Evolutionary conservation across 2,888 invertebrate species (phyloP).

Genomic region (Lingula anatina): DNA sequence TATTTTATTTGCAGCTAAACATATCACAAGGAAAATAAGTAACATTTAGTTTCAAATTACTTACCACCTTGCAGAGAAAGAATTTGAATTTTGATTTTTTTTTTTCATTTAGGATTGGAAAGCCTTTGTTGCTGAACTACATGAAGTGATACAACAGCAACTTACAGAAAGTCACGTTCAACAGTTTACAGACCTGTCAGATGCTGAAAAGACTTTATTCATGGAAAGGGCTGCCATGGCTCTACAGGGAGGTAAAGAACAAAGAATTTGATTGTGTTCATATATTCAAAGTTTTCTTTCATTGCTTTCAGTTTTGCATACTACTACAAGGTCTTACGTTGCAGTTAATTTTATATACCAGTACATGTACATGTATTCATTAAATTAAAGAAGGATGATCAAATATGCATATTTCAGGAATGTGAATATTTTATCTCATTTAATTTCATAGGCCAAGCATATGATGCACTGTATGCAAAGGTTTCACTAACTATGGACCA

Average conservation of each 20-base stretch:
- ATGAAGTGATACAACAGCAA: conserved; percentile 50
- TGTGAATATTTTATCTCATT: neutral
- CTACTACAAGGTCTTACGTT: too few relatives aligned
- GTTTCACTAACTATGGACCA: conserved; percentile 43
- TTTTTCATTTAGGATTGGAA: conserved; percentile 48
- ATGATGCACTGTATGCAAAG: conserved; percentile 32
- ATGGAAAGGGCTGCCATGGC: conserved; percentile 46
- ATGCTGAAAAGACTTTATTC: conserved; percentile 45
- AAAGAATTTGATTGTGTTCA: neutral
- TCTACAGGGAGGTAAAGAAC: conserved; percentile 33
- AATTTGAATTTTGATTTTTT: conserved; percentile 2
- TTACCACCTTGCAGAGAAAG: too few relatives aligned
- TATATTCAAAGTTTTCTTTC: too few relatives aligned
- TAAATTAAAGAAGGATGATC: neutral
- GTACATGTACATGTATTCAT: too few relatives aligned
- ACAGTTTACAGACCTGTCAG: conserved; percentile 47
- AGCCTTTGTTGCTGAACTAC: conserved; percentile 41
- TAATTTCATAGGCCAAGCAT: conserved; percentile 28
- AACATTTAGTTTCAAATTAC: too few relatives aligned
- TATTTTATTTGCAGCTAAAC: too few relatives aligned
- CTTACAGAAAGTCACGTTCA: conserved; percentile 48
- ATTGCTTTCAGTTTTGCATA: too few relatives aligned
- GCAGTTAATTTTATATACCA: too few relatives aligned
- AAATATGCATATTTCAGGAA: neutral
- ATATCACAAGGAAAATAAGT: too few relatives aligned